These are phyloP conservation scores for Drosophila watanabei DNA, from an alignment of 1,140 invertebrate genomes.

Conservation along the genomic window DNA sequence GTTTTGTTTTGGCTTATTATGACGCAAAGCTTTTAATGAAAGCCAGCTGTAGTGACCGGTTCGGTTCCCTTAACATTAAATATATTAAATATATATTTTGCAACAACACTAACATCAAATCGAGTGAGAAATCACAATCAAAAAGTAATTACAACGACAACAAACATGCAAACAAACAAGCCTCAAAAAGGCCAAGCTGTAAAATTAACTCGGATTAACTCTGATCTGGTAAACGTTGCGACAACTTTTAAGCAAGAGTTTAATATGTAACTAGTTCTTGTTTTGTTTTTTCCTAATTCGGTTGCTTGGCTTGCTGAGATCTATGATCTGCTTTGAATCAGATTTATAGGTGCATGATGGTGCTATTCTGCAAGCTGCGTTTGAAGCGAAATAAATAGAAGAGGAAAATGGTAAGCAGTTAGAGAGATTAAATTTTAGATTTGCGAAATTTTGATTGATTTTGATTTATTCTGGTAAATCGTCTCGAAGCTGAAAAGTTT, in stretches of 20 bases:
- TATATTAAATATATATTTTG: background rate
- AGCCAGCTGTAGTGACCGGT: conserved; percentile 7
- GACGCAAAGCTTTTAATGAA: conserved; percentile 1
- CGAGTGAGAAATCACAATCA: conserved; percentile 24
- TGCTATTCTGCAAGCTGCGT: conserved; percentile 85
- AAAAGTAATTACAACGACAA: conserved; percentile 31
- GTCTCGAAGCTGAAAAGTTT: conserved; percentile 52
- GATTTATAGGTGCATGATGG: conserved; percentile 85
- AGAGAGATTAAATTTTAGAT: conserved; percentile 8
- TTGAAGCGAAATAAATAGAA: conserved; percentile 45
- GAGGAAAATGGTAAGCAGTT: conserved; percentile 49
- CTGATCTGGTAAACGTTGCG: background rate
- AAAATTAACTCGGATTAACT: background rate
- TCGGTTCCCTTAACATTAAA: background rate
- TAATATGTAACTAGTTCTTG: background rate
- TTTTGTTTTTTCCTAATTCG: conserved; percentile 9
- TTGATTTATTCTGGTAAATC: conserved; percentile 5
- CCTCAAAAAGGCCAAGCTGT: conserved; percentile 23
- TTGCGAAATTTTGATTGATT: conserved; percentile 24
- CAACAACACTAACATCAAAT: conserved; percentile 34
- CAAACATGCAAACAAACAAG: conserved; percentile 26
- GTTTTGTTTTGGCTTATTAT: background rate
- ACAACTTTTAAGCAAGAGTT: conserved; percentile 10
- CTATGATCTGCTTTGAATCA: conserved; percentile 37
- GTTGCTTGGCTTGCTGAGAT: conserved; percentile 20